Conservation (phyloP, 1,140 invertebrate genomes). For the Hesperophylax magnus region DNA sequence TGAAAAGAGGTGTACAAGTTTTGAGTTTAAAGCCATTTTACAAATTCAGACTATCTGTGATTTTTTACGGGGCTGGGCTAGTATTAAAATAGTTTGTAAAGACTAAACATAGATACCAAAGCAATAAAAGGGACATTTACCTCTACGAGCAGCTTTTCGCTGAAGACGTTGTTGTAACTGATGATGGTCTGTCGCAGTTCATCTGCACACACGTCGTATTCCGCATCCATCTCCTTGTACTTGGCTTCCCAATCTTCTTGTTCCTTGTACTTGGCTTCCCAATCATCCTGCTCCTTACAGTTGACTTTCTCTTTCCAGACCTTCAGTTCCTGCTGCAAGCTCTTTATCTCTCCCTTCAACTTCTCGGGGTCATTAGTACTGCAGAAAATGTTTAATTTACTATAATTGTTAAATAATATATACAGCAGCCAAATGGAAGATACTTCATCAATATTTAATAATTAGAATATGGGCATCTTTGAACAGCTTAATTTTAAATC, state of each 20-base stretch:
- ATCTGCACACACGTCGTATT: slow-evolving; percentile 41
- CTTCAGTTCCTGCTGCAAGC: slow-evolving; percentile 10
- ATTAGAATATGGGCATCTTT: no score
- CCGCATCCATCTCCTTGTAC: slow-evolving; percentile 59
- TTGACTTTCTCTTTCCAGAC: slow-evolving; percentile 13
- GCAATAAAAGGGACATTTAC: background rate
- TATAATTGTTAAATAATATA: no score
- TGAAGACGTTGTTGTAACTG: slow-evolving; percentile 27
- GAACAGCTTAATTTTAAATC: no score
- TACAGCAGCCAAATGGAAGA: no score
- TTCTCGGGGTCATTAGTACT: background rate
- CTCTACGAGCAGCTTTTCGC: slow-evolving; percentile 43
- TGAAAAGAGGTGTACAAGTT: no score
- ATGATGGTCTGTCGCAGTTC: slow-evolving; percentile 23
- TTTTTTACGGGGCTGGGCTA: no score
- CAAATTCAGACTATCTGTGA: no score
- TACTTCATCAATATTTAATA: no score
- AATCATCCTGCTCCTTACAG: background rate
- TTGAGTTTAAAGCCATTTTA: no score
- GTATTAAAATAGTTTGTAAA: no score
- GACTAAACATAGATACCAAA: no score
- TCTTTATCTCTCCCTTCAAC: slow-evolving; percentile 15
- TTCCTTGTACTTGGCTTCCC: background rate
- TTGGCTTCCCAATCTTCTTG: slow-evolving; percentile 48
- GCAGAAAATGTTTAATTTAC: background rate